Evolutionary conservation across 2,113 vertebrate genomes (phyloP).

Genomic region (Lophius piscatorius): DNA sequence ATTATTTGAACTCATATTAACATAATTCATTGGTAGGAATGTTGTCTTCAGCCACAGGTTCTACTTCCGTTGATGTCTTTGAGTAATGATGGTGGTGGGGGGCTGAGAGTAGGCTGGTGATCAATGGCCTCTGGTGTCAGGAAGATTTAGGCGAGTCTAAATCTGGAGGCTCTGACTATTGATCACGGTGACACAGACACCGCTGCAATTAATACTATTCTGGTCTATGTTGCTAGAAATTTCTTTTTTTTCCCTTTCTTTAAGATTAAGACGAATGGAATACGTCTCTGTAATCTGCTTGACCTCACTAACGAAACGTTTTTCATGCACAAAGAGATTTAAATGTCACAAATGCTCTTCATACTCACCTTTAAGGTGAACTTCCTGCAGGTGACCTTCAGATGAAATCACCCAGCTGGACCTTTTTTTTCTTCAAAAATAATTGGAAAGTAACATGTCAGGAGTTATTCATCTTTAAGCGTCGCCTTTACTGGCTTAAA

Average conservation of each 20-base stretch:
- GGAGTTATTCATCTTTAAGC: conserved; percentile 56
- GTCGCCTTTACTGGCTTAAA: conserved; percentile 49
- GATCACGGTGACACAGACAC: conserved; percentile 52
- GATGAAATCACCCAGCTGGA: conserved; percentile 26
- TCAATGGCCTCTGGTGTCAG: conserved; percentile 55
- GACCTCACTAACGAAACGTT: no score
- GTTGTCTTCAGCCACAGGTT: conserved; percentile 47
- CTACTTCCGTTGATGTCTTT: conserved; percentile 50
- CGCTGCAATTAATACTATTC: conserved; percentile 41
- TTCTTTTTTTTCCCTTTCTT: conserved; percentile 14
- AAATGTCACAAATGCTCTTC: conserved; percentile 31
- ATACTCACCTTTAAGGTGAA: conserved; percentile 1
- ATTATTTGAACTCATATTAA: conserved; percentile 58
- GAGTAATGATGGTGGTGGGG: conserved; percentile 17
- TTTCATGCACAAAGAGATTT: not conserved
- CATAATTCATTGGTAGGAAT: conserved; percentile 44
- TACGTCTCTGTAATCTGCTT: no score
- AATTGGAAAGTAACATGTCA: conserved; percentile 61
- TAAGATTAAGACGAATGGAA: conserved; percentile 8
- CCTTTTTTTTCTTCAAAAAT: conserved; percentile 49
- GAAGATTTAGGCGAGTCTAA: conserved; percentile 54
- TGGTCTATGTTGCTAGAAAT: conserved; percentile 49
- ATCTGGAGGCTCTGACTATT: conserved; percentile 57
- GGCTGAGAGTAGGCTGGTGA: conserved; percentile 47
- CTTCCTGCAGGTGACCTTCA: conserved; percentile 43